Evolutionary conservation across 2,888 invertebrate species (phyloP).

Genomic region (Noctua janthe): DNA sequence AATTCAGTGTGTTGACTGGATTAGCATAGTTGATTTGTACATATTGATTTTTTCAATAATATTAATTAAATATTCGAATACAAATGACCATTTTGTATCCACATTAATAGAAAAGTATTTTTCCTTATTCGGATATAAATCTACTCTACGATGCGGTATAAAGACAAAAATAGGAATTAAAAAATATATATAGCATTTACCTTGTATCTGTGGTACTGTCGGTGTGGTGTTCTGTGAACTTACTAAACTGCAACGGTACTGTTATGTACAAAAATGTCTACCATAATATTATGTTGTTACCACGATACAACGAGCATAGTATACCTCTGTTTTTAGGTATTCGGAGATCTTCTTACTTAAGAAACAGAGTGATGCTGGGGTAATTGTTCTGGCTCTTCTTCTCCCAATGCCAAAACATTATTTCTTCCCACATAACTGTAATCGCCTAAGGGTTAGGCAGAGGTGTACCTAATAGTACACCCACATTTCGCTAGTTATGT

Average conservation of each 20-base stretch:
- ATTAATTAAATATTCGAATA: neutral
- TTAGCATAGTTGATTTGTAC: neutral
- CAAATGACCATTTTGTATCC: neutral
- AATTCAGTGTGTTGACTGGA: conserved; percentile 6
- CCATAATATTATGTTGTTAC: neutral
- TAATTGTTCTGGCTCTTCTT: neutral
- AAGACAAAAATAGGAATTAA: conserved; percentile 10
- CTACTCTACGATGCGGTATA: neutral
- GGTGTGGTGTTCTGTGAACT: neutral
- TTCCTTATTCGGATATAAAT: conserved; percentile 2
- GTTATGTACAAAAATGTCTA: neutral
- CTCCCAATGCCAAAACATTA: too few species aligned
- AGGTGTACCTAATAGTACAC: too few species aligned
- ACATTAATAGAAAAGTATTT: neutral
- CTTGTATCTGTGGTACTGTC: neutral
- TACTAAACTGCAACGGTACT: neutral
- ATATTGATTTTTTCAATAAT: neutral
- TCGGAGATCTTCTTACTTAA: neutral
- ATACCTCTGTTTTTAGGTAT: neutral
- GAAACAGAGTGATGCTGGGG: too few species aligned
- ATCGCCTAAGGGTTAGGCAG: too few species aligned
- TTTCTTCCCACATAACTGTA: too few species aligned
- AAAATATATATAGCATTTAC: neutral
- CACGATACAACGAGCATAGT: neutral
- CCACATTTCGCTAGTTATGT: too few species aligned